Conservation (phyloP, 2,113 vertebrate genomes). For the Rhizomys pruinosus region DNA sequence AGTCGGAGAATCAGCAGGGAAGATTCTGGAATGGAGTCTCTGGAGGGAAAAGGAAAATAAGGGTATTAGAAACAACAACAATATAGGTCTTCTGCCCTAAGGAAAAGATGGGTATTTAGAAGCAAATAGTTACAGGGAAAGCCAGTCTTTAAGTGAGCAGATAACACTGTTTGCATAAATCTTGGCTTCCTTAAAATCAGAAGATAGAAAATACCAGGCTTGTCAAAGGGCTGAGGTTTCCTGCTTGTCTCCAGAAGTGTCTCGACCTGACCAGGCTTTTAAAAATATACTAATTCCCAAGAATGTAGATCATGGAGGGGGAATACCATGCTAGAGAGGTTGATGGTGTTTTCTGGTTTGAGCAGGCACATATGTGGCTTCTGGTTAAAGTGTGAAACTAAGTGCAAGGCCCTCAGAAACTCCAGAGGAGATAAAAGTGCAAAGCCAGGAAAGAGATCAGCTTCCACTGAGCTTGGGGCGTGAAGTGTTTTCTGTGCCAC, state of each 20-base stretch:
- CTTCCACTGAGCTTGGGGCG: background rate
- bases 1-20: background rate
- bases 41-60: conserved; percentile 39
- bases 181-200: conserved; percentile 19
- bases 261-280: background rate
- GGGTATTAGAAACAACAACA: conserved; percentile 41
- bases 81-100: conserved; percentile 20
- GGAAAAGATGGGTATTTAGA: conserved; percentile 31
- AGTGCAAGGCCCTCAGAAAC: background rate
- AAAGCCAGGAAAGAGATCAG: background rate
- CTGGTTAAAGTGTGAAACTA: background rate
- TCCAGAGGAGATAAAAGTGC: background rate
- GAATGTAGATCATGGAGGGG: background rate
- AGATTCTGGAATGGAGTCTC: conserved; percentile 27
- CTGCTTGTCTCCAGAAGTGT: background rate
- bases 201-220: background rate
- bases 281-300: background rate
- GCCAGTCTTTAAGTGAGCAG: conserved; percentile 11
- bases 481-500: background rate
- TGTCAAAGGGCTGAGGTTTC: background rate
- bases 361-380: background rate
- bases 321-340: background rate
- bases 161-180: background rate
- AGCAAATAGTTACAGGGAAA: background rate
- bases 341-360: background rate